A percentile compares a stretch with the other conserved stretches of the same genome.
phyloP scores from a whole-genome alignment of 2,888 invertebrate species.

The Dyspetes luteomarginatus region DNA sequence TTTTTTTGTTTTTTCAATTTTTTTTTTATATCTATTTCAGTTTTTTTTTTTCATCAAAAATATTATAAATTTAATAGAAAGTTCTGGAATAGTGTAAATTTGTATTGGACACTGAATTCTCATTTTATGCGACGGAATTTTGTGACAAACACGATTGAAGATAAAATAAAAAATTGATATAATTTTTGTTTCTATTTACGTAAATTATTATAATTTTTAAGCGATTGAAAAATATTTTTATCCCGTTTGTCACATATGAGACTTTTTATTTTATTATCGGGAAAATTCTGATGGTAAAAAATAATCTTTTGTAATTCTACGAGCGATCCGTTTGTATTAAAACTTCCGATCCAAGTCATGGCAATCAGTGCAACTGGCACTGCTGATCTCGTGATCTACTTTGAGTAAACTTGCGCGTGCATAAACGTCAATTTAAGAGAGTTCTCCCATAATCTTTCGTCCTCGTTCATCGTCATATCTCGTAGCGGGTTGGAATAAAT shows the following conservation, averaged over 20 bases:
- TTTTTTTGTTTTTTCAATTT: background rate
- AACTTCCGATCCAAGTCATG: slow-evolving; percentile 7
- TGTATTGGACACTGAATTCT: background rate
- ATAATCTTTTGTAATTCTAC: background rate
- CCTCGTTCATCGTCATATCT: slow-evolving; percentile 29
- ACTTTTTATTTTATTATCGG: background rate
- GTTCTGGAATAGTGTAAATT: too few species aligned
- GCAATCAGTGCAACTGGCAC: slow-evolving; percentile 43
- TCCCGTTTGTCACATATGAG: too few species aligned
- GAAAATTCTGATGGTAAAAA: background rate
- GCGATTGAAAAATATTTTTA: background rate
- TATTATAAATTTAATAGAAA: background rate
- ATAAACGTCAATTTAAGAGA: slow-evolving; percentile 47
- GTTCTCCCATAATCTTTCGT: background rate
- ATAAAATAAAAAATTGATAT: background rate
- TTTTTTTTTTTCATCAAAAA: background rate
- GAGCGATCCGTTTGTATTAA: slow-evolving; percentile 11
- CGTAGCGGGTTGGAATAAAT: slow-evolving; percentile 43
- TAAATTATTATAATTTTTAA: too few species aligned
- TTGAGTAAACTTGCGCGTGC: slow-evolving; percentile 52
- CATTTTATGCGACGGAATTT: background rate
- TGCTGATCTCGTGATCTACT: slow-evolving; percentile 58
- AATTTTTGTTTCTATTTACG: too few species aligned
- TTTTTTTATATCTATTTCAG: background rate
- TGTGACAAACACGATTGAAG: background rate